Percentiles rank a stretch among this genome's conserved stretches.
These are phyloP conservation scores for Hofmannophila pseudospretella DNA, from an alignment of 2,888 invertebrate genomes.

Conservation along the genomic window DNA sequence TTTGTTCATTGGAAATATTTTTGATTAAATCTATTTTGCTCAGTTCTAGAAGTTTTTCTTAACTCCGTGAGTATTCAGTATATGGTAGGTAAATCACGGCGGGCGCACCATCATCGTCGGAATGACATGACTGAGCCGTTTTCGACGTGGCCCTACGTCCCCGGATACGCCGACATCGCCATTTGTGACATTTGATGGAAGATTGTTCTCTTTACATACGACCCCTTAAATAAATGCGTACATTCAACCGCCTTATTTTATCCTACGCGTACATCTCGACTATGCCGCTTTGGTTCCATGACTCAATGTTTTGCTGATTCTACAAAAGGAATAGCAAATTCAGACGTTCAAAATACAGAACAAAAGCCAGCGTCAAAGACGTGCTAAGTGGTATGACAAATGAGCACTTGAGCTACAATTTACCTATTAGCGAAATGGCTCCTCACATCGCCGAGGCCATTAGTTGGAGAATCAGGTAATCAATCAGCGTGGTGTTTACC, in stretches of 20 bases:
- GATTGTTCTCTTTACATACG: constrained; percentile 62
- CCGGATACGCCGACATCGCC: constrained; percentile 48
- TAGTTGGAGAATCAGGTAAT: constrained; percentile 42
- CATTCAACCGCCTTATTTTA: constrained; percentile 36
- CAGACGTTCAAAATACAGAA: constrained; percentile 15
- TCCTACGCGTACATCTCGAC: constrained; percentile 54
- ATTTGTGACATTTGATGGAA: constrained; percentile 64
- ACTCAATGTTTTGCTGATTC: constrained; percentile 37
- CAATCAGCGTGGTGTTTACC: constrained; percentile 54
- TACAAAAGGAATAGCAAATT: constrained; percentile 30
- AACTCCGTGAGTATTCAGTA: constrained; percentile 25
- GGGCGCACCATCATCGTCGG: constrained; percentile 31
- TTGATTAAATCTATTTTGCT: too few species aligned
- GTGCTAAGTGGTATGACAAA: constrained; percentile 28
- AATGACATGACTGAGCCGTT: constrained; percentile 49
- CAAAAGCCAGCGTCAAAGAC: constrained; percentile 15
- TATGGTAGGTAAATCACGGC: constrained; percentile 33
- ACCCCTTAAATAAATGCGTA: constrained; percentile 36
- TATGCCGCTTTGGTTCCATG: constrained; percentile 40
- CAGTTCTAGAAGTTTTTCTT: too few species aligned
- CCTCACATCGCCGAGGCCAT: constrained; percentile 34
- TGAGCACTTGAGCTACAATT: constrained; percentile 19
- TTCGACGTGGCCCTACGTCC: constrained; percentile 40
- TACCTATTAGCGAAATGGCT: constrained; percentile 33
- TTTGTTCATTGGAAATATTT: too few species aligned